Evolutionary conservation across 2,888 invertebrate genomes (phyloP), one percentile per base, ranked within the genome.

Genomic region (Listrodromus nycthemerus): DNA sequence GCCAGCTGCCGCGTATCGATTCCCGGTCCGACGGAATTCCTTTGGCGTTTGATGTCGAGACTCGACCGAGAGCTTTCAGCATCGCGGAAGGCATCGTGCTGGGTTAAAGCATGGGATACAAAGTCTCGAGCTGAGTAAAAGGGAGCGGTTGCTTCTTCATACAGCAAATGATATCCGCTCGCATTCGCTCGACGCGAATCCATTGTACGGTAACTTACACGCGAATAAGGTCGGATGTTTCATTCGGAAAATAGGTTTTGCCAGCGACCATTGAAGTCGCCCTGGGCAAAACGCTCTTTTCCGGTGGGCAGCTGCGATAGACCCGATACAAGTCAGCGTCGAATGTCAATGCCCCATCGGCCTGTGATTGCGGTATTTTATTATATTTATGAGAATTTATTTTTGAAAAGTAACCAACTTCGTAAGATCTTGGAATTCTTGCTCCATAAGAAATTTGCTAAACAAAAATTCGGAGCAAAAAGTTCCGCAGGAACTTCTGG

Each of bases 11-110:
- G 50, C 16, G 1, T 63, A 63, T 74, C 61, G 63, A 45, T 45
- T 27, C 37, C 61, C 45, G 27, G 19, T 73, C 73, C 4, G 30
- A 5, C 48, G 61, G 74, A 50, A 74, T 63, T 74, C 63, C 74
- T 63, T 63, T 63, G 13, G 63, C 48, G 74, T 74, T 74, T 74
- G 74, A 74, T 74, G n/a, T 74, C 63, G 30, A 48, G 37, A 50
- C 63, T 48, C 21, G 24, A 27, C 58, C 30, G 10, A 0, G 33
- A 19, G 30, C 48, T 41, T 13, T 70, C 61, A 45, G 27, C 41
- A 58, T 55, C 3, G 8, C 21, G 21, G 19, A 55, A 55, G 13
- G 21, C 24, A 5, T 16, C 41, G n/a, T 69, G 7, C 52, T 6
- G 7, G 37, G 13, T 10, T 65, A 4, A 19, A 10, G 48, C n/a